phyloP scores from a whole-genome alignment of 2,113 vertebrate genomes.

The Mastomys coucha region DNA sequence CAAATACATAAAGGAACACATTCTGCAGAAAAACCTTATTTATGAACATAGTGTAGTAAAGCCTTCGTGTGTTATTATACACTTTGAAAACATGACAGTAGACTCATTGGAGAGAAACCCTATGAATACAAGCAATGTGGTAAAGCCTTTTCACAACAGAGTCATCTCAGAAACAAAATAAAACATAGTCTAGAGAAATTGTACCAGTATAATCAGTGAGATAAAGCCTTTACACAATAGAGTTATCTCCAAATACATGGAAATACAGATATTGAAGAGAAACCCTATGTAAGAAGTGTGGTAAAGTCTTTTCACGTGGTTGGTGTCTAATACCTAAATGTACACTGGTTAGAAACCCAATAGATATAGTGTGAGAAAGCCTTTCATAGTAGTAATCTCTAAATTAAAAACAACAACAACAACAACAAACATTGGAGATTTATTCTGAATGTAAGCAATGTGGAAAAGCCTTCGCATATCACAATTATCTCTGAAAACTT shows the following conservation, averaged over 20 bases:
- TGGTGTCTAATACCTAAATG: neutral
- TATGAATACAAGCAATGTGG: neutral
- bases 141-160: neutral
- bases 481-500: neutral
- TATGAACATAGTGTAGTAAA: no score
- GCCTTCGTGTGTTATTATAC: no score
- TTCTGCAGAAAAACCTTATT: no score
- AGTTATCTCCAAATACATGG: neutral
- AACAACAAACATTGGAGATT: neutral
- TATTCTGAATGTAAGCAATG: neutral
- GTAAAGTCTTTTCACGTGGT: neutral
- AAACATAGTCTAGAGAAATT: neutral
- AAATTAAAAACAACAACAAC: no score
- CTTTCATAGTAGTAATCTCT: neutral
- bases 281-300: neutral
- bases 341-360: neutral
- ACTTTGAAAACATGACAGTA: neutral
- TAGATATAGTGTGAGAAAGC: neutral
- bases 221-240: neutral
- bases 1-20: no score
- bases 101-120: neutral
- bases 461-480: neutral
- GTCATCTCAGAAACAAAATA: neutral
- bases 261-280: neutral
- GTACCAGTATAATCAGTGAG: neutral